phyloP scores from a whole-genome alignment of 2,797 vertebrate species.

The Prunella strophiata region DNA sequence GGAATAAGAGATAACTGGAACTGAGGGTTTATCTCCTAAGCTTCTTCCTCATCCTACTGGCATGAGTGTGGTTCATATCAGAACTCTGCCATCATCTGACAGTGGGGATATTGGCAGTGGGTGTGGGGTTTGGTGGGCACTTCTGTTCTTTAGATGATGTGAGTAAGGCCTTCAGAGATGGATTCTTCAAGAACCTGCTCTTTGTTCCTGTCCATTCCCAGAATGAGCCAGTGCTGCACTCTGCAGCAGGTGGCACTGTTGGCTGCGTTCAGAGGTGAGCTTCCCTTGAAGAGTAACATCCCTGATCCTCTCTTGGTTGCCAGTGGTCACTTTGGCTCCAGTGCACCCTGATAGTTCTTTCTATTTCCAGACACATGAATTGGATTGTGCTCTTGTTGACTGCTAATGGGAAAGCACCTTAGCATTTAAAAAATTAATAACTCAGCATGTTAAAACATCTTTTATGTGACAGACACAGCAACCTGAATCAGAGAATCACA shows the following conservation, averaged over 20 bases:
- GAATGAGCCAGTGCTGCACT: not conserved
- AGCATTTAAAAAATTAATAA: not conserved
- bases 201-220: not conserved
- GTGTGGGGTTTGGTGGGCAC: not conserved
- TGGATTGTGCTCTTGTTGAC: not conserved
- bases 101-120: not conserved
- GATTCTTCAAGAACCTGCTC: not conserved
- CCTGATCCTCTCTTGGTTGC: not conserved
- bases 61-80: not conserved
- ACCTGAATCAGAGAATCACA: not conserved
- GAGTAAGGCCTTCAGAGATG: not conserved
- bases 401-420: not conserved
- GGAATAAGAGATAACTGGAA: not conserved
- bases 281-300: not conserved
- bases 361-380: not conserved
- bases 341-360: not conserved
- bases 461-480: not conserved
- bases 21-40: not conserved
- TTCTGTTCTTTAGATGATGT: not conserved
- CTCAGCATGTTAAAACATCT: not conserved
- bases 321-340: not conserved
- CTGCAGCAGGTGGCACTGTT: conserved; percentile 53
- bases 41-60: not conserved
- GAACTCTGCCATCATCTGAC: not conserved
- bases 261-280: not conserved